These are phyloP conservation scores for Oedothorax gibbosus DNA, from an alignment of 1,140 invertebrate species.

Conservation along the genomic window DNA sequence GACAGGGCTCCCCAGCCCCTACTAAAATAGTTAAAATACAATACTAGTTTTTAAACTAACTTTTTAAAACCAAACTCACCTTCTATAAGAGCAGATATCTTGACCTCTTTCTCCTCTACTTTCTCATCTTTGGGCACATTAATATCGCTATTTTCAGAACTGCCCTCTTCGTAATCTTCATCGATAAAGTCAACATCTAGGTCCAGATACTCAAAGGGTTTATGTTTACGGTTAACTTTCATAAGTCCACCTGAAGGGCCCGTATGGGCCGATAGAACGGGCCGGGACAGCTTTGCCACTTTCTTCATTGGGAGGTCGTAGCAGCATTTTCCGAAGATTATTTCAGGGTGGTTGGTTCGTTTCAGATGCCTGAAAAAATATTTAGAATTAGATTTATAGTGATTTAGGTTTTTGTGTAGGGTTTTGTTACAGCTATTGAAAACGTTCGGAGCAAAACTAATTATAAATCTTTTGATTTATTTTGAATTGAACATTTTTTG, in stretches of 20 bases:
- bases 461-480: too few species aligned
- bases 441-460: too few species aligned
- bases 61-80: background rate
- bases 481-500: too few species aligned
- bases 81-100: background rate
- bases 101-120: background rate
- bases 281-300: constrained; percentile 70
- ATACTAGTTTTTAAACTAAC: too few species aligned
- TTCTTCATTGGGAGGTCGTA: constrained; percentile 70
- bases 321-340: constrained; percentile 66
- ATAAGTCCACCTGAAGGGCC: constrained; percentile 83
- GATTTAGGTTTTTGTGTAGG: too few species aligned
- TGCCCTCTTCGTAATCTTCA: constrained; percentile 63
- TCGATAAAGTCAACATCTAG: constrained; percentile 83
- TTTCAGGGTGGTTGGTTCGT: constrained; percentile 65
- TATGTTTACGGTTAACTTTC: constrained; percentile 74
- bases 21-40: too few species aligned
- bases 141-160: constrained; percentile 44
- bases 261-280: constrained; percentile 77
- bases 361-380: constrained; percentile 64
- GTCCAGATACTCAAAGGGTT: constrained; percentile 71
- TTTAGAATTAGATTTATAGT: too few species aligned
- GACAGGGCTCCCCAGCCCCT: too few species aligned
- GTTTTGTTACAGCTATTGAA: too few species aligned
- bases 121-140: background rate